Percentiles rank a stretch among this genome's conserved stretches.
Conservation (phyloP, 2,888 invertebrate genomes). For the Lasioglossum lativentre region DNA sequence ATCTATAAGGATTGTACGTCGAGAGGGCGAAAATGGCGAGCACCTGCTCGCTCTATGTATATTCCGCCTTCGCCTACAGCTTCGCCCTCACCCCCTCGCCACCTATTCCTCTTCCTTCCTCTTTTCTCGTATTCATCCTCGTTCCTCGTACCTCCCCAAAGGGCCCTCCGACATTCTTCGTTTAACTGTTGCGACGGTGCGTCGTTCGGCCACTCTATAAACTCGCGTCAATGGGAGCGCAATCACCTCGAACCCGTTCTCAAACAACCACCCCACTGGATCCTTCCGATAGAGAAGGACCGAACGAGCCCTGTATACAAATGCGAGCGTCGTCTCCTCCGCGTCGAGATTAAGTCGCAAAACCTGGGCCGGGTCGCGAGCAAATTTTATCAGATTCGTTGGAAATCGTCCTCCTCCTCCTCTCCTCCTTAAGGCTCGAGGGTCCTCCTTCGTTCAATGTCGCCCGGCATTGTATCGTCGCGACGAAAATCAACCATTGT, state of each 20-base stretch:
- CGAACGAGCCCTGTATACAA: slow-evolving; percentile 65
- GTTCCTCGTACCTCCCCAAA: neutral
- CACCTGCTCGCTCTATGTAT: slow-evolving; percentile 79
- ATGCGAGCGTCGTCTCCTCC: slow-evolving; percentile 51
- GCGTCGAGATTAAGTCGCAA: slow-evolving; percentile 67
- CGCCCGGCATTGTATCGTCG: neutral
- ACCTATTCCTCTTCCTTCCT: slow-evolving; percentile 2
- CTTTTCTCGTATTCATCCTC: slow-evolving; percentile 13
- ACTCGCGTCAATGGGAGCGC: slow-evolving; percentile 77
- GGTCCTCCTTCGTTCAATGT: neutral
- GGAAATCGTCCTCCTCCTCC: slow-evolving; percentile 22
- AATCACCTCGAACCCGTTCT: slow-evolving; percentile 71
- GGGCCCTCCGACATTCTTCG: neutral
- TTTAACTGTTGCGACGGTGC: slow-evolving; percentile 42
- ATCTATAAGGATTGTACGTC: slow-evolving; percentile 81
- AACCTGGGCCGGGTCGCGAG: slow-evolving; percentile 45
- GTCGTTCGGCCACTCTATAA: slow-evolving; percentile 69
- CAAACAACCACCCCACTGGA: slow-evolving; percentile 32
- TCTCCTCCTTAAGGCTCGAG: too few relatives aligned
- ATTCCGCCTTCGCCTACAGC: slow-evolving; percentile 41
- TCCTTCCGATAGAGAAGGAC: slow-evolving; percentile 16
- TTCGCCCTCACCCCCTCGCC: slow-evolving; percentile 17
- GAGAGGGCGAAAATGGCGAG: slow-evolving; percentile 80
- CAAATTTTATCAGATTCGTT: slow-evolving; percentile 54
- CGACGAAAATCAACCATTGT: neutral